Conservation (phyloP, 2,113 vertebrate species). For the Anthoscopus minutus region DNA sequence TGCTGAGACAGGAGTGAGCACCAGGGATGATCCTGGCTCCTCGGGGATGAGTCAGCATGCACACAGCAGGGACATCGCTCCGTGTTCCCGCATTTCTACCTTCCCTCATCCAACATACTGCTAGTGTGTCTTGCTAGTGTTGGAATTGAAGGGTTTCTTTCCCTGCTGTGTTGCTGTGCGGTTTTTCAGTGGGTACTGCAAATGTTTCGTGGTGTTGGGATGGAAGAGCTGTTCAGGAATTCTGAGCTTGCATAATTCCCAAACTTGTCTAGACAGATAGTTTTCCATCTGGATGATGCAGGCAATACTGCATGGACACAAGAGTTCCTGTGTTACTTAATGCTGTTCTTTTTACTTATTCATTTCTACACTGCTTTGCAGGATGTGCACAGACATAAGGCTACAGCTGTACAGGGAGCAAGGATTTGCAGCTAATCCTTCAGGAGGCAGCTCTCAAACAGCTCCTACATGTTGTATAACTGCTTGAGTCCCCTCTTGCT, state of each 20-base stretch:
- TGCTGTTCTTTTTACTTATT: neutral
- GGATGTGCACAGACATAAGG: neutral
- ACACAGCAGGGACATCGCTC: rapidly evolving
- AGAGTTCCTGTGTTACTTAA: constrained; percentile 9
- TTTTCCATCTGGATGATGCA: constrained; percentile 15
- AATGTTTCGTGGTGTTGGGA: neutral
- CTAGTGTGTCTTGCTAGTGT: too few species aligned
- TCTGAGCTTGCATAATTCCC: neutral
- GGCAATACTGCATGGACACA: neutral
- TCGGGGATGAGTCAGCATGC: neutral
- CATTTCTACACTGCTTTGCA: neutral
- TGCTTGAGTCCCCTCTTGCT: neutral
- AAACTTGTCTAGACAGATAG: constrained; percentile 11
- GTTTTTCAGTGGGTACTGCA: neutral
- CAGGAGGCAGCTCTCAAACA: neutral
- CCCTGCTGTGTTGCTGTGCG: neutral
- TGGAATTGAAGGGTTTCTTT: neutral
- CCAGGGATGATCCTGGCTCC: neutral
- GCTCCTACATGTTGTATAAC: neutral
- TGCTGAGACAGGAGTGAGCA: neutral
- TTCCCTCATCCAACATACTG: neutral
- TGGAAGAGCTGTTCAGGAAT: neutral
- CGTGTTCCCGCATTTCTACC: neutral
- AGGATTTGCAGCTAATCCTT: neutral
- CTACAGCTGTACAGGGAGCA: neutral